Percentiles rank a stretch among this genome's conserved stretches.
Evolutionary conservation across 1,140 invertebrate species (phyloP).

Genomic region (Drosophila obscura): DNA sequence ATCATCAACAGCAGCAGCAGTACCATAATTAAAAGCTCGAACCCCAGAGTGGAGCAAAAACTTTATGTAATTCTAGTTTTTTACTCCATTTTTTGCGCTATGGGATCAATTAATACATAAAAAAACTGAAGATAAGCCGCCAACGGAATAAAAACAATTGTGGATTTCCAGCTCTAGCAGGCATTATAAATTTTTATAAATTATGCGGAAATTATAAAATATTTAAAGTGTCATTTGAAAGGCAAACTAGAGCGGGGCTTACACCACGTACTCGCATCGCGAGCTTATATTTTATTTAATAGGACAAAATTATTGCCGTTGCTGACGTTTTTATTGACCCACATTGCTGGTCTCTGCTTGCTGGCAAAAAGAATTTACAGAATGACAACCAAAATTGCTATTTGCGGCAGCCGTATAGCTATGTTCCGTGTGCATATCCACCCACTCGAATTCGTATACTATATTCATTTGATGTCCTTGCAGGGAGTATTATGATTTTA

Average conservation of each 20-base stretch:
- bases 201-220: constrained; percentile 63
- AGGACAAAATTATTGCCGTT: constrained; percentile 55
- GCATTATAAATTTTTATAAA: constrained; percentile 50
- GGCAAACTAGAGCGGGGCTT: constrained; percentile 22
- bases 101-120: constrained; percentile 56
- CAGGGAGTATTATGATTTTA: too few relatives aligned
- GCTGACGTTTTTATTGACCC: constrained; percentile 76
- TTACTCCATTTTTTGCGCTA: constrained; percentile 15
- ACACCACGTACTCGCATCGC: constrained; percentile 2
- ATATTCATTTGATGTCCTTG: constrained; percentile 14
- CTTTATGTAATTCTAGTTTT: constrained; percentile 58
- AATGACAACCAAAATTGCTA: constrained; percentile 67
- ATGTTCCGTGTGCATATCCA: constrained; percentile 19
- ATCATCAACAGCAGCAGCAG: constrained; percentile 19
- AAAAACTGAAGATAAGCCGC: constrained; percentile 47
- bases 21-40: constrained; percentile 67
- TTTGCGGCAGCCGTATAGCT: constrained; percentile 50
- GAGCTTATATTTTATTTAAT: constrained; percentile 66
- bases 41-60: constrained; percentile 55
- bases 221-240: constrained; percentile 59
- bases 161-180: constrained; percentile 37
- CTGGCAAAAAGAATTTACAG: constrained; percentile 43
- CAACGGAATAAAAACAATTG: constrained; percentile 27
- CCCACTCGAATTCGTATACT: not conserved
- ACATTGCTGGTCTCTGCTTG: constrained; percentile 32